Conservation (phyloP, 2,113 vertebrate genomes). For the Ceratotherium simum region DNA sequence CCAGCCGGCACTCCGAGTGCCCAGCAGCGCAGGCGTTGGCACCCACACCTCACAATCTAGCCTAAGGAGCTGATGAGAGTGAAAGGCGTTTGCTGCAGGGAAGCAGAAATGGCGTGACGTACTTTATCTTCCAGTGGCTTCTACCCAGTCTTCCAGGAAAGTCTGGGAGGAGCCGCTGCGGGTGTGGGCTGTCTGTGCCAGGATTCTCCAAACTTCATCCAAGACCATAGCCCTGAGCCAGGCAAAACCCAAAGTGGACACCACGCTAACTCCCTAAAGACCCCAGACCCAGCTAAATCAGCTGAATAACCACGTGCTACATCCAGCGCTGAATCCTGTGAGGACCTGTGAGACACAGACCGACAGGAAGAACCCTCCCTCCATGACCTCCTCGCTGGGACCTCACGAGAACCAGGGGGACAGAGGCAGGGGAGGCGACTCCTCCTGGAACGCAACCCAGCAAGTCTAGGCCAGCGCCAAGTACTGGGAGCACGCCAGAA, state of each 20-base stretch:
- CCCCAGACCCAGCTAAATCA: accelerated
- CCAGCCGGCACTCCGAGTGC: no score
- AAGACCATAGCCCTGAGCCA: no score
- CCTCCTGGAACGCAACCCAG: not conserved
- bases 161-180: not conserved
- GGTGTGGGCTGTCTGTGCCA: accelerated
- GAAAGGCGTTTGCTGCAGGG: no score
- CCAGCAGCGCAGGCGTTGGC: no score
- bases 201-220: no score
- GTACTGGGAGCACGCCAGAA: not conserved
- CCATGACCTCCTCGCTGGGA: not conserved
- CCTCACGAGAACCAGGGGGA: not conserved
- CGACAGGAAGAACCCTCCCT: not conserved
- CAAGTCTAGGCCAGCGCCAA: no score
- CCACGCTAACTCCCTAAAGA: no score
- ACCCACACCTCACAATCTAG: no score
- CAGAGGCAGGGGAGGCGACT: accelerated
- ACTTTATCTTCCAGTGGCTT: not conserved
- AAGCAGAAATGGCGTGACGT: no score
- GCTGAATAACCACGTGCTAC: accelerated
- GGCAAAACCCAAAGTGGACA: accelerated
- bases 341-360: no score
- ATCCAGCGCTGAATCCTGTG: accelerated
- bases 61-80: no score
- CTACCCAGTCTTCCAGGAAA: not conserved